phyloP scores from a whole-genome alignment of 2,113 vertebrate species.

The Ammodytes dubius region DNA sequence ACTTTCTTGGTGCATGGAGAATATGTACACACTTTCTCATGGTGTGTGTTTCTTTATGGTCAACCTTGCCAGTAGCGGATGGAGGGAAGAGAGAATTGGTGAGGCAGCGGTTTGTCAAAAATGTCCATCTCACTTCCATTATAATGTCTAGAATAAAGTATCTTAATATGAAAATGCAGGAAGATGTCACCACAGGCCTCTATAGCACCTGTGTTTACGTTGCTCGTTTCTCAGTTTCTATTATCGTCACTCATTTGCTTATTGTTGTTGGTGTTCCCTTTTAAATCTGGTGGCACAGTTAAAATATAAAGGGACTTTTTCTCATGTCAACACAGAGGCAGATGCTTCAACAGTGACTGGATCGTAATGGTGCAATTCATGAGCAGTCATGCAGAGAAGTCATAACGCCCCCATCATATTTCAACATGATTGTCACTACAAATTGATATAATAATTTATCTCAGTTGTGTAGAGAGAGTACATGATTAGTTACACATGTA shows the following conservation, averaged over 20 bases:
- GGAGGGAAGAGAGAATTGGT: background rate
- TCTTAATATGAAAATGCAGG: background rate
- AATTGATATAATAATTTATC: background rate
- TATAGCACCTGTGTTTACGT: background rate
- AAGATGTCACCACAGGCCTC: background rate
- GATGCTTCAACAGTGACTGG: background rate
- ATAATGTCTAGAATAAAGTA: background rate
- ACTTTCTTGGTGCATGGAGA: slow-evolving; percentile 28
- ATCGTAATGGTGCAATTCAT: background rate
- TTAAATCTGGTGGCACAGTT: background rate
- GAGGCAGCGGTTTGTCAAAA: background rate
- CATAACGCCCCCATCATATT: background rate
- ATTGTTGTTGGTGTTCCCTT: background rate
- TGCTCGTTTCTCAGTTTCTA: background rate
- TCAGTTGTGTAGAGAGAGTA: background rate
- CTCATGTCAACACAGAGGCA: background rate
- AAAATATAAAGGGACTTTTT: background rate
- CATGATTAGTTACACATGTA: background rate
- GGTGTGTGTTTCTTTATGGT: slow-evolving; percentile 7
- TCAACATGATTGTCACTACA: background rate
- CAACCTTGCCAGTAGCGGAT: background rate
- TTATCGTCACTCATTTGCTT: slow-evolving; percentile 1
- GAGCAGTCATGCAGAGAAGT: slow-evolving; percentile 20
- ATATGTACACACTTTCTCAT: slow-evolving; percentile 29
- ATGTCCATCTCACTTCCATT: background rate